Conservation (phyloP, 2,888 invertebrate species). For the Tinea trinotella region DNA sequence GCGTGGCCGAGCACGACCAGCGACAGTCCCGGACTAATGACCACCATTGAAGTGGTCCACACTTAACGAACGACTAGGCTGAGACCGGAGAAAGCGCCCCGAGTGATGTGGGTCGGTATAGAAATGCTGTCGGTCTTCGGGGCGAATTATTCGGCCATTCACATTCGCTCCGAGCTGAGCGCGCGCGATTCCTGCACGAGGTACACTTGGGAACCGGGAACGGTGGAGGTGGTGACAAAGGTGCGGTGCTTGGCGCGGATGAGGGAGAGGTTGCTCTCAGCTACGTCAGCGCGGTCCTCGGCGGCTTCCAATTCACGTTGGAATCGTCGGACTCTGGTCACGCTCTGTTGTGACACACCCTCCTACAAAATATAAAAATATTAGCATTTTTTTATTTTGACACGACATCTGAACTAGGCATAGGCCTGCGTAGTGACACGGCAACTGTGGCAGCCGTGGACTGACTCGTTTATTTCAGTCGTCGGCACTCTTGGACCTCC, state of each 20-base stretch:
- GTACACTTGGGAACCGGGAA: constrained; percentile 93
- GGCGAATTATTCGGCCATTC: constrained; percentile 30
- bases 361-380: constrained; percentile 69
- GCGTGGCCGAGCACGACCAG: constrained; percentile 35
- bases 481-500: no score
- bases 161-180: constrained; percentile 57
- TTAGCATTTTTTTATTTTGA: neutral
- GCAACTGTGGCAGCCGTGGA: no score
- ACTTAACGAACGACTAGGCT: constrained; percentile 62
- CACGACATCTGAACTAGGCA: no score
- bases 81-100: constrained; percentile 65
- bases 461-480: no score
- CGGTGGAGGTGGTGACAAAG: constrained; percentile 94
- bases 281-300: constrained; percentile 95
- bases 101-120: constrained; percentile 39
- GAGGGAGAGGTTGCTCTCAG: constrained; percentile 93
- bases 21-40: constrained; percentile 49
- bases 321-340: constrained; percentile 97
- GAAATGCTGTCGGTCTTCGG: constrained; percentile 51
- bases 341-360: constrained; percentile 91
- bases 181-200: constrained; percentile 89
- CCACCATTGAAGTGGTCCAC: constrained; percentile 31
- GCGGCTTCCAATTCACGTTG: constrained; percentile 98
- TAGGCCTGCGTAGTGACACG: no score
- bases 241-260: constrained; percentile 99